phyloP scores from a whole-genome alignment of 92 coral and sea anemone species.

The Paramuricea clavata region DNA sequence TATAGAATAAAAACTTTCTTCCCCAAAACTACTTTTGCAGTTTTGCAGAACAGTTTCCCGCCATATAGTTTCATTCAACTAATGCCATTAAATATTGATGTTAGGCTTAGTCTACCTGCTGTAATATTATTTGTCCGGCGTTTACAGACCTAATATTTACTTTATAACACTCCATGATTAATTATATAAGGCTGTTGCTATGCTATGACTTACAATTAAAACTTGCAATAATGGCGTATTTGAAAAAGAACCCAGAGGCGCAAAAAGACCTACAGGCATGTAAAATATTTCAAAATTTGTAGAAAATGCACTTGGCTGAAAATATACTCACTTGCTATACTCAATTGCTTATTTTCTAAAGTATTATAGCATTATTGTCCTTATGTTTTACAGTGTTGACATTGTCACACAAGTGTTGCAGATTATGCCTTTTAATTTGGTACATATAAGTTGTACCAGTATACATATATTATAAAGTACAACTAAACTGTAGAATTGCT shows the following conservation, averaged over 20 bases:
- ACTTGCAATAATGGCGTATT: conserved; percentile 93
- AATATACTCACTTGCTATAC: not conserved
- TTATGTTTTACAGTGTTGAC: conserved; percentile 14
- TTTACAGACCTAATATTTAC: conserved; percentile 27
- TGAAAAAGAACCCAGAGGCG: conserved; percentile 98
- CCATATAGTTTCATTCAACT: not conserved
- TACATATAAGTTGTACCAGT: not conserved
- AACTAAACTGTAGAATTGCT: too few relatives aligned
- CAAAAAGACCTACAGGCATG: conserved; percentile 94
- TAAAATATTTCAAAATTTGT: not conserved
- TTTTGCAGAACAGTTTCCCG: not conserved
- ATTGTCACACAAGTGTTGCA: not conserved
- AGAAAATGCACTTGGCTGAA: not conserved
- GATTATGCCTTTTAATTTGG: not conserved
- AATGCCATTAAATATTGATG: conserved; percentile 40
- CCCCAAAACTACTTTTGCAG: too few relatives aligned
- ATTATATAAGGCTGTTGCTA: conserved; percentile 13
- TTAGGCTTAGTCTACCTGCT: conserved; percentile 15
- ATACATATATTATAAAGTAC: too few relatives aligned
- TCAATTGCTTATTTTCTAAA: not conserved
- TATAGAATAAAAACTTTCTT: too few relatives aligned
- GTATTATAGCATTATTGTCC: not conserved
- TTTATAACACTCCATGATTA: conserved; percentile 4
- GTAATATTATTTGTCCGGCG: not conserved
- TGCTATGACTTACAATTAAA: conserved; percentile 43